Evolutionary conservation across 2,888 invertebrate genomes (phyloP), one percentile per base, ranked within the genome.

Genomic region (Ypsolopha sequella): DNA sequence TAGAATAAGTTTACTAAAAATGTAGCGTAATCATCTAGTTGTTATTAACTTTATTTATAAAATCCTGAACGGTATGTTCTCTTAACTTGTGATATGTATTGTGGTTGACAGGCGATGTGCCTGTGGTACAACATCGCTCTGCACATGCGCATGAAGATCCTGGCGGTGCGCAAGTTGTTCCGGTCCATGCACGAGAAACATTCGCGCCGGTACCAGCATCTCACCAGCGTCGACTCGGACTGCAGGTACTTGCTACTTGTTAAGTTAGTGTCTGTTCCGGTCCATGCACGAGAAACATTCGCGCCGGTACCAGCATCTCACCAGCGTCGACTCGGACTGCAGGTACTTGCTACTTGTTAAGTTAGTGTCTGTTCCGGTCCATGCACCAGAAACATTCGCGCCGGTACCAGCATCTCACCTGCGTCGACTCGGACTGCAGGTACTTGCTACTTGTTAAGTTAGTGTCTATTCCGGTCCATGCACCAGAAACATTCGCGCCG

Each of bases 61-160:
- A n/a, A n/a, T n/a, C n/a, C n/a, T n/a, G n/a, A n/a, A n/a, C n/a
- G n/a, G n/a, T n/a, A n/a, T n/a, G n/a, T n/a, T n/a, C n/a, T n/a
- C n/a, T n/a, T n/a, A n/a, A n/a, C n/a, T n/a, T n/a, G n/a, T n/a
- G 24, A 49, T 53, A 8, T 8, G 44, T 8, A 43, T 14, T 34
- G 14, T 46, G 39, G 10, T 33, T 33, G n/a, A 0, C 82, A 91
- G 84, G 93, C 95, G 9, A 91, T 97, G 90, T 95, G 95, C 65
- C 86, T 96, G 2, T 98, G 97, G 97, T 94, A 93, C 74, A 98
- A 97, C 77, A 93, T 95, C 70, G 94, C 95, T 0, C 90, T 91
- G 60, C 94, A 95, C 73, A 92, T 96, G 73, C 90, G 94, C 49
- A 87, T 95, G 51, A 95, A 95, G 75, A 80, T 97, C 58, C 86